phyloP scores from a whole-genome alignment of 2,888 invertebrate genomes.

The Drosophila eohydei region DNA sequence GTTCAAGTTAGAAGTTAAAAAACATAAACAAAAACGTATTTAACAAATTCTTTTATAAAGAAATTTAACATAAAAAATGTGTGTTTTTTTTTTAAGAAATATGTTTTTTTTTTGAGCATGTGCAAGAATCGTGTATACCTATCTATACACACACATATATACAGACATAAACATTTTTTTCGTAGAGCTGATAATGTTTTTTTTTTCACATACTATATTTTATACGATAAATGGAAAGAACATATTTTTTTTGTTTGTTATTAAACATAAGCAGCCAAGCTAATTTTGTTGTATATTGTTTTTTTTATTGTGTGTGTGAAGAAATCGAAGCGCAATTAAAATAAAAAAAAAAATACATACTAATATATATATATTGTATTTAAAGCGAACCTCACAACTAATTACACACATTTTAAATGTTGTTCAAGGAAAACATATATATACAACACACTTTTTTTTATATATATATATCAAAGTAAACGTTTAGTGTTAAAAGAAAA shows the following conservation, averaged over 20 bases:
- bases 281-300: slow-evolving; percentile 67
- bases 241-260: slow-evolving; percentile 63
- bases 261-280: slow-evolving; percentile 75
- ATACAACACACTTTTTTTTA: slow-evolving; percentile 46
- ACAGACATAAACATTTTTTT: slow-evolving; percentile 38
- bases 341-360: not conserved
- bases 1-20: slow-evolving; percentile 44
- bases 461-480: slow-evolving; percentile 43
- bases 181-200: slow-evolving; percentile 52
- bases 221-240: slow-evolving; percentile 36
- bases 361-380: slow-evolving; percentile 9
- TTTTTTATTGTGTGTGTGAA: slow-evolving; percentile 23
- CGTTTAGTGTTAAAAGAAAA: slow-evolving; percentile 46
- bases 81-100: slow-evolving; percentile 34
- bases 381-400: slow-evolving; percentile 67
- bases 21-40: slow-evolving; percentile 4
- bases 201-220: slow-evolving; percentile 49
- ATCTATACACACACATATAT: not conserved
- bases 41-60: slow-evolving; percentile 38
- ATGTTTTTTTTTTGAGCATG: slow-evolving; percentile 53
- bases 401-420: slow-evolving; percentile 76
- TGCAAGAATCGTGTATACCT: slow-evolving; percentile 28
- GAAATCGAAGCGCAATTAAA: slow-evolving; percentile 53
- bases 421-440: slow-evolving; percentile 62
- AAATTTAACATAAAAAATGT: slow-evolving; percentile 9